phyloP scores from a whole-genome alignment of 1,140 invertebrate genomes.

The Anastrepha ludens region DNA sequence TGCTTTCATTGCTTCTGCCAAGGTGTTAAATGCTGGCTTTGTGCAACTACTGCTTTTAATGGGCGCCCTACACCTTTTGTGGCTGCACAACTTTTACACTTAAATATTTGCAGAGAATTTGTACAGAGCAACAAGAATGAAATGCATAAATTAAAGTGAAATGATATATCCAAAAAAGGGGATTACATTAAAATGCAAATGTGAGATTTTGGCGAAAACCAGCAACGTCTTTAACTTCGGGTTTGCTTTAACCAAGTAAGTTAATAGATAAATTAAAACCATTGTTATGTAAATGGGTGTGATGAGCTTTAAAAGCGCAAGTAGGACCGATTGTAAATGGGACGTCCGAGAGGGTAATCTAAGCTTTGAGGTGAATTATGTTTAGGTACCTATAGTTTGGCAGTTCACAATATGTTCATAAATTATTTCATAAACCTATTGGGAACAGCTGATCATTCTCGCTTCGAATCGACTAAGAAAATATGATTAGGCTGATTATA shows the following conservation, averaged over 20 bases:
- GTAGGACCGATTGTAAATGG: too few species aligned
- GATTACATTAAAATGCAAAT: not conserved
- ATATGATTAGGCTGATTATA: too few species aligned
- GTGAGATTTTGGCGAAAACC: not conserved
- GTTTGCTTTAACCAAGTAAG: not conserved
- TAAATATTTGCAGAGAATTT: not conserved
- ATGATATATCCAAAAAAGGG: not conserved
- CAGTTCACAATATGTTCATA: too few species aligned
- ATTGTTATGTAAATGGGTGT: too few species aligned
- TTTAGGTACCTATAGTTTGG: too few species aligned
- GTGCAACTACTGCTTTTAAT: not conserved
- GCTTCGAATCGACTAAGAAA: too few species aligned
- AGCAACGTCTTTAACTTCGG: not conserved
- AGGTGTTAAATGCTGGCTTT: slow-evolving; percentile 42
- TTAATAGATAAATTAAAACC: too few species aligned
- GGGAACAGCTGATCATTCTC: too few species aligned
- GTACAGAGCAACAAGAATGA: not conserved
- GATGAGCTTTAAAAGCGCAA: too few species aligned
- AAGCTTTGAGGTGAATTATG: too few species aligned
- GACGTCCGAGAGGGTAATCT: too few species aligned
- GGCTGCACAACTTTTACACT: not conserved
- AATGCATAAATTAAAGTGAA: not conserved
- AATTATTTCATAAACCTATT: too few species aligned
- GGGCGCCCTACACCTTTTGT: not conserved
- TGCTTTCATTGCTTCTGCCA: not conserved